Evolutionary conservation across 2,797 vertebrate genomes (phyloP).

Genomic region (Sebastes hubbsi): DNA sequence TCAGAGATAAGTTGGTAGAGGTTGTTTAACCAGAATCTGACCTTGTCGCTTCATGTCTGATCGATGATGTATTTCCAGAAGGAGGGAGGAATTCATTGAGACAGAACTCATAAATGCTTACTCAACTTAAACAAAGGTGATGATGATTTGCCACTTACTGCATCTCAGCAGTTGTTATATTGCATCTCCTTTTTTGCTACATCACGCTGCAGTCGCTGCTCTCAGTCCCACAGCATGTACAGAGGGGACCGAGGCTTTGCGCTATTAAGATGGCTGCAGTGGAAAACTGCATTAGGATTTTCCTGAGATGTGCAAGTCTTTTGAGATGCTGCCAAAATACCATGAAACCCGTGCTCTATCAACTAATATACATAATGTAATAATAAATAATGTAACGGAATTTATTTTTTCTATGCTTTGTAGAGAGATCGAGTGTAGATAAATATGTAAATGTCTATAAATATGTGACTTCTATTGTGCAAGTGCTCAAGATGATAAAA

Average conservation of each 20-base stretch:
- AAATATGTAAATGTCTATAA: slow-evolving; percentile 70
- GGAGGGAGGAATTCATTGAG: slow-evolving; percentile 14
- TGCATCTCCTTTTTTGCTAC: neutral
- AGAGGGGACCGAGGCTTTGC: neutral
- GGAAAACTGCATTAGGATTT: neutral
- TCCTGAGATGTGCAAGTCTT: slow-evolving; percentile 9
- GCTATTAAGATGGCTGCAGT: neutral
- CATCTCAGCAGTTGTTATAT: slow-evolving; percentile 1
- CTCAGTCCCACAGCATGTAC: slow-evolving; percentile 3
- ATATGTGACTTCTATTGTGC: slow-evolving; percentile 63
- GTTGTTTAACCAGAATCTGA: neutral
- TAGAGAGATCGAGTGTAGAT: slow-evolving; percentile 69
- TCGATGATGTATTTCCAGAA: slow-evolving; percentile 19
- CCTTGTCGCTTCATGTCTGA: neutral
- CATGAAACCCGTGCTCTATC: slow-evolving; percentile 56
- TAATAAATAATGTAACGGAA: slow-evolving; percentile 59
- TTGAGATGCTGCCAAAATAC: slow-evolving; percentile 35
- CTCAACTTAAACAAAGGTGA: slow-evolving; percentile 4
- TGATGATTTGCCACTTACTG: slow-evolving; percentile 23
- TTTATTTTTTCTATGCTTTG: slow-evolving; percentile 81
- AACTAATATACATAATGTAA: slow-evolving; percentile 64
- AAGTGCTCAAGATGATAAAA: slow-evolving; percentile 58
- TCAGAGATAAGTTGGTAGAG: neutral
- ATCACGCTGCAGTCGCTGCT: slow-evolving; percentile 4
- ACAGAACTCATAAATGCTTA: slow-evolving; percentile 13